Base-by-base conservation (phyloP, 2,888 invertebrate genomes). In the Hypercompe scribonia region DNA sequence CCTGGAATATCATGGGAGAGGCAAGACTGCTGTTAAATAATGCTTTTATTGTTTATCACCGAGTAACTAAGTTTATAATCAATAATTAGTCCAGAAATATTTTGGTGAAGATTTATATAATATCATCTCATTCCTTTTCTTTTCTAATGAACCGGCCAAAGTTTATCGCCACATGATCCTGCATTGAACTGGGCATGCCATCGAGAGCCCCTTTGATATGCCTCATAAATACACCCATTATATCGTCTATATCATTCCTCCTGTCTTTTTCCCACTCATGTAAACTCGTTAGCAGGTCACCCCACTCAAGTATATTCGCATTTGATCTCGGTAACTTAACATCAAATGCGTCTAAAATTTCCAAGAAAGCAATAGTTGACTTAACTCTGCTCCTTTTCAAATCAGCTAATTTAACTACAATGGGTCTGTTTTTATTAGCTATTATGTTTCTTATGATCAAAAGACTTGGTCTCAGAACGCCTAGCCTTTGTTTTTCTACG, bases 341-440 rank as follows among this genome's bases (percentile, higher is more conserved):
- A 11, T 70, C 70, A 64, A 70, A 70, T 34, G 70, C 46, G 11
- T 70, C 70, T 46, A 70, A 4, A 31, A 70, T 70, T 34, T 70
- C 70, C n/a, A 70, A 3, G 0, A 70, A 39, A 2, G 63, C 70
- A 64, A 70, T 61, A 3, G 70, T 70, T 8, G 70, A 64, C n/a
- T 70, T 70, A n/a, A 70, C 42, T 46, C 39, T 64, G 13, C 31
- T 70, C 3, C 13, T 64, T 34, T 33, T 11, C 7, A 42, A 7
- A 15, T 70, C 70, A n/a, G 63, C 24, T 4, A 31, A 39, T 24
- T 42, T 58, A 5, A 70, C 11, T 15, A 64, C 21, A n/a, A 70
- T 46, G 8, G 70, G 70, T 42, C 13, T 64, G 8, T 70, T 70
- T 64, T 63, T 70, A 50, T 70, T 63, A 24, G 64, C 34, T 11